Evolutionary conservation across 2,888 invertebrate species (phyloP), one percentile per base, ranked within the genome.

Genomic region (Alentia gelatinosa): DNA sequence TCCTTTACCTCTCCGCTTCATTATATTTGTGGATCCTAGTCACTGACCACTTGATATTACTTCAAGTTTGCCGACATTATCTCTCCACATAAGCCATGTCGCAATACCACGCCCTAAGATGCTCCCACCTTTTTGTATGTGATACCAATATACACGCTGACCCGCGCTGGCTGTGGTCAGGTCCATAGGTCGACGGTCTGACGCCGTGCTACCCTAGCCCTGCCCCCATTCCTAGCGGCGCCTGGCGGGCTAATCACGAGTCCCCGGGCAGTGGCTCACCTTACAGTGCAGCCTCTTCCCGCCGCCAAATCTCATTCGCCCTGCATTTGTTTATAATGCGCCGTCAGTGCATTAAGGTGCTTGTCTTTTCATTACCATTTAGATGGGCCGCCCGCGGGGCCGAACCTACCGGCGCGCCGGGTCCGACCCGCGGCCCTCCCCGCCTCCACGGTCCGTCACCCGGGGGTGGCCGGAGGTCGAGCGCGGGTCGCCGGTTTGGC

Each of bases 281-380:
- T 79, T 79, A 79, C 79, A 79, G n/a, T 23, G 37, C 39, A 39
- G 35, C 79, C 79, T 79, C 79, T 35, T 79, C 79, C 79, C 79
- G 39, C 79, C 79, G 79, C 79, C 79, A 79, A 79, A 79, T 79
- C 79, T 79, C 79, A 79, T 79, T 79, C 79, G 19, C 79, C 79
- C 23, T n/a, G 79, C 79, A 79, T 79, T 79, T 79, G 79, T 79
- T 79, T 79, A 79, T 79, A 79, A 79, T 79, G 79, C 79, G 86
- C 86, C 47, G 47, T 86, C 50, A 86, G 86, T 47, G 86, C 86
- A 86, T 86, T 86, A 86, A 47, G 42, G 42, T 50, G 47, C 86
- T 86, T 86, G 86, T 86, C 86, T 86, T 50, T 86, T 86, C 86
- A 86, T 86, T 86, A 86, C 86, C 86, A 86, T 86, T 47, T 86